phyloP scores from a whole-genome alignment of 2,888 invertebrate species.

The Helleia helle region DNA sequence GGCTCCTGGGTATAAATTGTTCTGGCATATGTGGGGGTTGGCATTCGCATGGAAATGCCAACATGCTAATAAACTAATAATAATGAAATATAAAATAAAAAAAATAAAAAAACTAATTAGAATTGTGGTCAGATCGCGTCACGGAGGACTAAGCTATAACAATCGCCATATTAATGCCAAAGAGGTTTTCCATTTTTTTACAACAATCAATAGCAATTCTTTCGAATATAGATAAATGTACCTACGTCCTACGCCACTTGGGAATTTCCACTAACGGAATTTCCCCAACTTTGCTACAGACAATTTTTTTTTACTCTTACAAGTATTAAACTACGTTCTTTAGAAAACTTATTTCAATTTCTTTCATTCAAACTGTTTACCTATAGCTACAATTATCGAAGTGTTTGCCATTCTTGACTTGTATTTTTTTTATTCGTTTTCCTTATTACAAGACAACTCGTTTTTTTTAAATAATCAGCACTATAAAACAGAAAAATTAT shows the following conservation, averaged over 20 bases:
- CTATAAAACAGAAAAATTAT: too few relatives aligned
- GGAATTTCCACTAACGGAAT: constrained; percentile 27
- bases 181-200: constrained; percentile 5
- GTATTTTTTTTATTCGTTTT: too few relatives aligned
- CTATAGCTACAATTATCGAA: too few relatives aligned
- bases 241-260: constrained; percentile 13
- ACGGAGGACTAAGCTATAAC: neutral
- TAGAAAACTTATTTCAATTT: neutral
- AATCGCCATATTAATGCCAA: neutral
- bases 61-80: too few relatives aligned
- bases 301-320: constrained; percentile 13
- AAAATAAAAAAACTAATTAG: constrained; percentile 10
- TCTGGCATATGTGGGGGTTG: too few relatives aligned
- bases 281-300: constrained; percentile 23
- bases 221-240: constrained; percentile 9
- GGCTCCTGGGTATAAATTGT: too few relatives aligned
- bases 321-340: constrained; percentile 10
- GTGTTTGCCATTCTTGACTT: neutral
- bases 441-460: too few relatives aligned
- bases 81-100: too few relatives aligned
- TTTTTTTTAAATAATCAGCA: too few relatives aligned
- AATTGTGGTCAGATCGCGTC: neutral
- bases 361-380: too few relatives aligned
- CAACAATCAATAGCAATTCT: neutral
- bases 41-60: too few relatives aligned